These are phyloP conservation scores for Amorpha juglandis DNA, from an alignment of 2,888 invertebrate species.

Conservation along the genomic window DNA sequence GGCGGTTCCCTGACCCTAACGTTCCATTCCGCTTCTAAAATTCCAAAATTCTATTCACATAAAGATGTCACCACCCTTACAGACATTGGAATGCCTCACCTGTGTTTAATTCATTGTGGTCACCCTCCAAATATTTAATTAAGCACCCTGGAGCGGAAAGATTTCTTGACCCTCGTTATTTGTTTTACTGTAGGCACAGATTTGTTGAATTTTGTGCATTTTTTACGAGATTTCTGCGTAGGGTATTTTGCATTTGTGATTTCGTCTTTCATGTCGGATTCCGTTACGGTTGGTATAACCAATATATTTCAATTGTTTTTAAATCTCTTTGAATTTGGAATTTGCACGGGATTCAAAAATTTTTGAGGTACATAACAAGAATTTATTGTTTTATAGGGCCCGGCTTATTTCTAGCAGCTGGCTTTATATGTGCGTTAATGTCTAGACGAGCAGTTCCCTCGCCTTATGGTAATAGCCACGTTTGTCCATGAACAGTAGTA, in stretches of 20 bases:
- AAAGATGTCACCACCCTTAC: slow-evolving; percentile 4
- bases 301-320: neutral
- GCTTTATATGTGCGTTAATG: too few relatives aligned
- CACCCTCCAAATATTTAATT: slow-evolving; percentile 72
- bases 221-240: slow-evolving; percentile 32
- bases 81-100: slow-evolving; percentile 43
- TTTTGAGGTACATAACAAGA: neutral
- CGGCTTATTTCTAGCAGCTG: too few relatives aligned
- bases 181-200: slow-evolving; percentile 37
- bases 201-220: slow-evolving; percentile 40
- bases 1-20: too few relatives aligned
- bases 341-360: neutral
- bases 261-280: neutral
- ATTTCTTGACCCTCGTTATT: slow-evolving; percentile 45
- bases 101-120: slow-evolving; percentile 66
- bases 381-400: neutral
- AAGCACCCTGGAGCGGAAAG: slow-evolving; percentile 49
- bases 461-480: too few relatives aligned
- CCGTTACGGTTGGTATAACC: neutral
- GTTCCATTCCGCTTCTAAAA: neutral
- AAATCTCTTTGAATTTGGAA: neutral
- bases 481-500: too few relatives aligned
- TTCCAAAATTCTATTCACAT: slow-evolving; percentile 1
- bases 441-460: too few relatives aligned
- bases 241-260: slow-evolving; percentile 12